Conservation (phyloP, 2,888 invertebrate genomes). For the Eupithecia centaureata region DNA sequence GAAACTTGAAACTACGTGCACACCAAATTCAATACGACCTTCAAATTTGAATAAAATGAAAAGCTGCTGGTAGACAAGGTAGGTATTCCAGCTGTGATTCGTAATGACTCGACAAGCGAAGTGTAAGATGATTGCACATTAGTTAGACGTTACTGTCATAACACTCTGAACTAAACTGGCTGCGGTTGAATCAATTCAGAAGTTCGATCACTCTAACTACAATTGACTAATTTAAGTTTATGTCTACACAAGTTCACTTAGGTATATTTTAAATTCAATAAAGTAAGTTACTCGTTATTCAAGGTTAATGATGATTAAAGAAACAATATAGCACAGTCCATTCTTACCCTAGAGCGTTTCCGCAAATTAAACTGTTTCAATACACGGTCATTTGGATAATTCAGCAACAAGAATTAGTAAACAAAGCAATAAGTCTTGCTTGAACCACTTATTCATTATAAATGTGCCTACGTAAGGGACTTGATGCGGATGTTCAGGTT, state of each 20-base stretch:
- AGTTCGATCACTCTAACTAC: neutral
- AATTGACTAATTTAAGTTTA: neutral
- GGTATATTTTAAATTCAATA: neutral
- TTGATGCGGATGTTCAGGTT: neutral
- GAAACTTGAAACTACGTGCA: conserved; percentile 68
- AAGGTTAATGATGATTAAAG: conserved; percentile 26
- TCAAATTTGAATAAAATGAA: conserved; percentile 66
- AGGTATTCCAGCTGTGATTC: conserved; percentile 18
- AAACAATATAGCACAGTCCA: conserved; percentile 14
- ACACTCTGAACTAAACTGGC: neutral
- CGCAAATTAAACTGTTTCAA: conserved; percentile 33
- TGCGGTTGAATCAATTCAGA: neutral
- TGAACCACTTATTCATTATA: neutral
- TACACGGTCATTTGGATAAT: conserved; percentile 21
- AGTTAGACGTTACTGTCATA: neutral
- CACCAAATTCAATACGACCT: conserved; percentile 63
- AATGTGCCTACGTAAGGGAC: neutral
- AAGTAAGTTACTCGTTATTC: neutral
- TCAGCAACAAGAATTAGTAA: conserved; percentile 12
- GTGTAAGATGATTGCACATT: neutral
- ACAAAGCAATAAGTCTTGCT: neutral
- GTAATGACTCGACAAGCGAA: neutral
- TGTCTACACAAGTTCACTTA: neutral
- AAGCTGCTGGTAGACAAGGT: conserved; percentile 46
- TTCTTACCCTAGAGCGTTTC: conserved; percentile 18